Evolutionary conservation across 2,113 vertebrate genomes (phyloP).

Genomic region (Pomatostomus ruficeps): DNA sequence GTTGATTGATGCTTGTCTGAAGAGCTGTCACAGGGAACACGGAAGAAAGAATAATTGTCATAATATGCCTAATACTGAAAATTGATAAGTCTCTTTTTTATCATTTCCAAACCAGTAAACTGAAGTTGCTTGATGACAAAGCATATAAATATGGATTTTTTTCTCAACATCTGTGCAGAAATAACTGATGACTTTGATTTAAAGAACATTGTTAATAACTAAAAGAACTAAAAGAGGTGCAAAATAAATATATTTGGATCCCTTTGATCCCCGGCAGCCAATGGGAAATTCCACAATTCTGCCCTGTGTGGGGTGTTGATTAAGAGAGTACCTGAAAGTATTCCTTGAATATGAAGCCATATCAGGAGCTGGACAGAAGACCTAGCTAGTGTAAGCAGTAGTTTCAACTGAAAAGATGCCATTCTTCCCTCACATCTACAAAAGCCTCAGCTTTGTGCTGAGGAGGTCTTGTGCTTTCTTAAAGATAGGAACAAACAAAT

Average conservation of each 20-base stretch:
- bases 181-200: background rate
- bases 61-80: conserved; percentile 11
- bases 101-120: background rate
- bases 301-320: background rate
- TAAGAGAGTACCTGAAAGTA: background rate
- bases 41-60: conserved; percentile 1
- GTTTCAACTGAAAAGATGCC: background rate
- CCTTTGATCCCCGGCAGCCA: background rate
- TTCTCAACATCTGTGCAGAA: background rate
- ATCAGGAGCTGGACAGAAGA: background rate
- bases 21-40: background rate
- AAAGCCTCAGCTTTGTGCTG: background rate
- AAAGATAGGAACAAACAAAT: background rate
- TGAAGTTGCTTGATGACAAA: background rate
- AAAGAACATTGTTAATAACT: background rate
- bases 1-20: conserved; percentile 1
- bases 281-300: background rate
- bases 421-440: background rate
- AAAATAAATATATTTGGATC: background rate
- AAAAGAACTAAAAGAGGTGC: background rate
- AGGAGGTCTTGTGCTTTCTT: background rate
- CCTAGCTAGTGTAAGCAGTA: background rate
- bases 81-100: background rate
- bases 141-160: background rate
- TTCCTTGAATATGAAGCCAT: background rate